Base-by-base conservation (phyloP, 2,888 invertebrate species). In the Sarcophaga caerulescens region DNA sequence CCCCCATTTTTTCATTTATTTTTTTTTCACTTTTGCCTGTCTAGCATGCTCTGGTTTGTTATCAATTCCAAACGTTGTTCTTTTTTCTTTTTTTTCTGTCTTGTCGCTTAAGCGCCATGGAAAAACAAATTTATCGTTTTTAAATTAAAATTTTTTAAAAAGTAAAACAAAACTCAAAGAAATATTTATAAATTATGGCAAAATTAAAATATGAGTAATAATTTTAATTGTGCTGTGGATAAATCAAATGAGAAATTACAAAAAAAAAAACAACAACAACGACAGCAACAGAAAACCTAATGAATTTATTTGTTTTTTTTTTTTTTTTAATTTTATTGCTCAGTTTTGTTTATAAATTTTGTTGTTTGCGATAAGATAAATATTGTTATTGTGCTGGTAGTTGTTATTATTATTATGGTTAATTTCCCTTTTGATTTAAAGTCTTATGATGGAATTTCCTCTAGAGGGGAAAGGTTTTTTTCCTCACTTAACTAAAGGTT, bases 181-280 rank as follows among this genome's bases (percentile, higher is more conserved):
- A 23, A 25, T 65, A 44, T 25, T 35, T 65, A 6, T n/a, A n/a
- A 45, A 19, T 60, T 59, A 71, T 71, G 65, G 12, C 52, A 52
- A 52, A 52, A 21, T 44, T 14, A 73, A 60, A 19, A 25, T 35
- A 23, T 73, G 17, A 73, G 45, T 62, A 45, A 44, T 44, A 45
- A 52, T 12, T 62, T 62, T 44, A 73, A 45, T 73, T 62, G 4
- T 65, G 35, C 35, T 35, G 3, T 73, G 73, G 62, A 73, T 62
- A 73, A 73, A 73, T 73, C 21, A 73, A 73, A 23, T 73, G 44
- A 23, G 44, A 62, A 69, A 52, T 52, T 52, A 52, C 14, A 17
- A 17, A 17, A 52, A 52, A 52, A 14, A 47, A 14, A 47, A 11
- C 4, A 14, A 14, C 12, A 47, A 14, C 35, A 35, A 6, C 35